Evolutionary conservation across 2,113 vertebrate genomes (phyloP).

Genomic region (Herpetotheres cachinnans): DNA sequence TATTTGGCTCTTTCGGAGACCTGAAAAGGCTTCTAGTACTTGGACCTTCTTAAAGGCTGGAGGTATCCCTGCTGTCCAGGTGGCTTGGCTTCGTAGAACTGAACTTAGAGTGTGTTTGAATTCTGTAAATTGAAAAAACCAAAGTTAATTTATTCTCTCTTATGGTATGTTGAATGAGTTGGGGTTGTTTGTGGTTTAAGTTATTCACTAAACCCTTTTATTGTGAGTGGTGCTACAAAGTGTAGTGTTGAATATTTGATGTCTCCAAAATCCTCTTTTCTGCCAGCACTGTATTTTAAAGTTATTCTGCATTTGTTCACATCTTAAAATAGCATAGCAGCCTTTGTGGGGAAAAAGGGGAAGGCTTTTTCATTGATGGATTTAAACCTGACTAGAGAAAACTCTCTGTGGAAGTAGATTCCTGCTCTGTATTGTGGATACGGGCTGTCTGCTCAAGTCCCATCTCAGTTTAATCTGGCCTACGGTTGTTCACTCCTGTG

Average conservation of each 20-base stretch:
- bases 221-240: constrained; percentile 31
- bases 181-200: constrained; percentile 48
- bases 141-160: constrained; percentile 18
- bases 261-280: background rate
- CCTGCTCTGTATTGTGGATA: background rate
- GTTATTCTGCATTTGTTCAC: background rate
- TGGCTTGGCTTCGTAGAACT: background rate
- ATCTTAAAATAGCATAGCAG: background rate
- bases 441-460: background rate
- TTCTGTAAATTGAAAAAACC: background rate
- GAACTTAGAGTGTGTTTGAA: background rate
- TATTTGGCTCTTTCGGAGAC: background rate
- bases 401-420: background rate
- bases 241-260: constrained; percentile 40
- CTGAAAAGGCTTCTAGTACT: background rate
- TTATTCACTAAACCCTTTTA: constrained; percentile 41
- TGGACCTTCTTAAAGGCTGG: background rate
- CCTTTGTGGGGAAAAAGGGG: background rate
- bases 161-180: constrained; percentile 12
- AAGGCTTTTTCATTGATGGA: background rate
- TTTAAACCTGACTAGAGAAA: background rate
- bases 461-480: background rate
- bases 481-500: background rate
- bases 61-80: background rate
- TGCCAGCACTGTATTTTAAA: background rate